These are phyloP conservation scores for Drosophila lini DNA, from an alignment of 1,140 invertebrate genomes.

Conservation along the genomic window DNA sequence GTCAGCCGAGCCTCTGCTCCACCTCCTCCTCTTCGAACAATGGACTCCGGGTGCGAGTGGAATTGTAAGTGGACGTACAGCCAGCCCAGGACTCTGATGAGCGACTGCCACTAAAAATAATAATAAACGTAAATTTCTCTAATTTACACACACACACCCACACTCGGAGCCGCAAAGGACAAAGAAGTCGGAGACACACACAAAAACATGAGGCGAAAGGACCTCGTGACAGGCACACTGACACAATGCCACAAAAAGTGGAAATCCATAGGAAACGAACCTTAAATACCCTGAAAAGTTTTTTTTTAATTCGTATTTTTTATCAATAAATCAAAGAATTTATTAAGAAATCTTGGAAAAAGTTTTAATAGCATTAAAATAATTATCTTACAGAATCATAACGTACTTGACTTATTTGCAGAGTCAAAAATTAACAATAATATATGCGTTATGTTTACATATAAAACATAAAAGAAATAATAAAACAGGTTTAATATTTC, in stretches of 20 bases:
- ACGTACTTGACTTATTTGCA: too few relatives aligned
- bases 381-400: too few relatives aligned
- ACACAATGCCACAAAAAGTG: conserved; percentile 13
- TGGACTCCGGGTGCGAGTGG: conserved; percentile 53
- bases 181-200: conserved; percentile 28
- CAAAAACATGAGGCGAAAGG: conserved; percentile 5
- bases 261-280: background rate
- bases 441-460: too few relatives aligned
- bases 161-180: conserved; percentile 8
- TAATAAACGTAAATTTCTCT: conserved; percentile 82
- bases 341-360: too few relatives aligned
- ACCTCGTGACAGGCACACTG: conserved; percentile 20
- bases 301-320: too few relatives aligned
- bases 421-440: too few relatives aligned
- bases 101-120: conserved; percentile 77
- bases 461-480: too few relatives aligned
- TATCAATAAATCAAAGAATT: too few relatives aligned
- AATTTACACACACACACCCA: conserved; percentile 66
- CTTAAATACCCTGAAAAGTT: conserved; percentile 23
- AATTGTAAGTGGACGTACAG: conserved; percentile 22
- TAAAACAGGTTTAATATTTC: too few relatives aligned
- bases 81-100: conserved; percentile 58
- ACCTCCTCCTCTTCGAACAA: conserved; percentile 37
- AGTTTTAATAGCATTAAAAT: background rate
- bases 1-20: conserved; percentile 24